Conservation (phyloP, 2,888 invertebrate genomes). For the Trichopoda pennipes region DNA sequence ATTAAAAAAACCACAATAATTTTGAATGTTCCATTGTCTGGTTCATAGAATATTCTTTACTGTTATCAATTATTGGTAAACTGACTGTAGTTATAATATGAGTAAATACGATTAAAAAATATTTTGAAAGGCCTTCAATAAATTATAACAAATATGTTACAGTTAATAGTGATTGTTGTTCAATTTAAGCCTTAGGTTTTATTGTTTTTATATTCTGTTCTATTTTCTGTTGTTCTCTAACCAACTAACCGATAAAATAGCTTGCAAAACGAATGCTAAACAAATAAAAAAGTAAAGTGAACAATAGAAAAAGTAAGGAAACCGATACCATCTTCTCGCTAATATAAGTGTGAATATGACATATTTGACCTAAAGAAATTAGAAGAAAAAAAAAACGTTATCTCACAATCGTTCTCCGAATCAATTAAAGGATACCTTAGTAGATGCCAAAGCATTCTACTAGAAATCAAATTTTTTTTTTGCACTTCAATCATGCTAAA, state of each 20-base stretch:
- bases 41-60: too few species aligned
- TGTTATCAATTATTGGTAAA: too few species aligned
- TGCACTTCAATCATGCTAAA: neutral
- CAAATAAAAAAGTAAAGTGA: conserved; percentile 7
- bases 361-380: conserved; percentile 65
- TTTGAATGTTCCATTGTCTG: too few species aligned
- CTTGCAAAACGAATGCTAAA: conserved; percentile 25
- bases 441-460: conserved; percentile 5
- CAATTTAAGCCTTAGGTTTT: neutral
- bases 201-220: neutral
- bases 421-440: neutral
- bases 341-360: conserved; percentile 65
- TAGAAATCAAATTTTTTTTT: conserved; percentile 10
- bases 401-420: conserved; percentile 5
- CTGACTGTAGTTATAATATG: too few species aligned
- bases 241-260: conserved; percentile 15
- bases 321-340: conserved; percentile 46
- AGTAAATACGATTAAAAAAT: too few species aligned
- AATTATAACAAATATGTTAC: neutral
- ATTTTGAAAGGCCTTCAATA: neutral
- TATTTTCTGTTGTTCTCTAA: neutral
- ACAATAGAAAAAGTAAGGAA: neutral
- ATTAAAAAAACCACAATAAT: too few species aligned
- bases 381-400: conserved; percentile 19
- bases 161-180: neutral